Percentiles rank a stretch among this genome's conserved stretches.
Conservation (phyloP, 2,113 vertebrate species). For the Haemorhous mexicanus region DNA sequence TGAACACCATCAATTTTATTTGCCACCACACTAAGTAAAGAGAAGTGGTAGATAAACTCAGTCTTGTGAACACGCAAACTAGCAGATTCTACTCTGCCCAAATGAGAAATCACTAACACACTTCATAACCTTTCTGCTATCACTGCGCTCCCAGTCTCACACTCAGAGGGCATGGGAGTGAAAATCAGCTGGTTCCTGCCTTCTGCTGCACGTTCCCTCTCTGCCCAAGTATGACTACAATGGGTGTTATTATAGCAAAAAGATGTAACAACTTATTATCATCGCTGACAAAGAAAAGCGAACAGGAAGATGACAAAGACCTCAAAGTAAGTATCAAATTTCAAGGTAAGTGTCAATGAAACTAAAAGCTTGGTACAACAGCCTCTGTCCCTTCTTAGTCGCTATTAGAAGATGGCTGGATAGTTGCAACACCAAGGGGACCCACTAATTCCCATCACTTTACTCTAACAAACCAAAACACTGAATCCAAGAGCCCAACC, state of each 20-base stretch:
- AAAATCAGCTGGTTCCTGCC: background rate
- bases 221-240: background rate
- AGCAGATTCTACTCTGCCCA: background rate
- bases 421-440: background rate
- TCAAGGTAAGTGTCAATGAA: background rate
- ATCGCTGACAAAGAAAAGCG: background rate
- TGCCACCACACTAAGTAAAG: background rate
- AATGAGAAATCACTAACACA: background rate
- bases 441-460: background rate
- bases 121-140: background rate
- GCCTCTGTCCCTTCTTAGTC: background rate
- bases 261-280: background rate
- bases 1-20: background rate
- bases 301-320: background rate
- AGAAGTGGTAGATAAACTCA: background rate
- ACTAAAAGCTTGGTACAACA: background rate
- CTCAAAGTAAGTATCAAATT: background rate
- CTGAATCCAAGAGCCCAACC: background rate
- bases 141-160: background rate
- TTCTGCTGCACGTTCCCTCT: background rate
- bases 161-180: background rate
- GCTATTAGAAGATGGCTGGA: too few relatives aligned
- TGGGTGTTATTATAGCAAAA: background rate
- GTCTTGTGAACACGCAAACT: background rate
- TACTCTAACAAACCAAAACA: background rate